These are phyloP conservation scores for Riparia riparia DNA, from an alignment of 2,113 vertebrate species.

Conservation along the genomic window DNA sequence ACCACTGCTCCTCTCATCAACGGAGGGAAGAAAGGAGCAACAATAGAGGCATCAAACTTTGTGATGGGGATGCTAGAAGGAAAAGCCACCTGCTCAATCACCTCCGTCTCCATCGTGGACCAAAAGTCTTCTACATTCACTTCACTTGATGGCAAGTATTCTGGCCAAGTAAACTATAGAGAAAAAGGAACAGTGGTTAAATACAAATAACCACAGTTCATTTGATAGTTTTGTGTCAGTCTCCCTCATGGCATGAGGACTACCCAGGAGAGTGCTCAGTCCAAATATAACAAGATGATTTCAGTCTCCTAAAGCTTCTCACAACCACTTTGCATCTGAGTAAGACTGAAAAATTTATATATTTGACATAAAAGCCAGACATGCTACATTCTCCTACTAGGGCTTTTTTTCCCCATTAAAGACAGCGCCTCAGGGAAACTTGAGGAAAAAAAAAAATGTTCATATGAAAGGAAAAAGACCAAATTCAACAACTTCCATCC, in stretches of 20 bases:
- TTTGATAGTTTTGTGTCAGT: neutral
- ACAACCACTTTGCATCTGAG: neutral
- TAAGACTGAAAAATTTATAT: neutral
- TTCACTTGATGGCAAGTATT: slow-evolving; percentile 86
- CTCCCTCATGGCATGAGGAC: neutral
- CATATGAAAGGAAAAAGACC: neutral
- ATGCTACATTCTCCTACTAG: neutral
- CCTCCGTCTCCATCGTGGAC: slow-evolving; percentile 96
- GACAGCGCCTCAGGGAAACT: neutral
- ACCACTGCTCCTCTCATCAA: slow-evolving; percentile 90
- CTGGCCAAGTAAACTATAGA: slow-evolving; percentile 95
- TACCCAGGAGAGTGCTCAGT: neutral
- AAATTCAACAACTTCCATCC: neutral
- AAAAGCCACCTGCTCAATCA: slow-evolving; percentile 93
- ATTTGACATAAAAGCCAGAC: neutral
- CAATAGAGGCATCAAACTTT: slow-evolving; percentile 94
- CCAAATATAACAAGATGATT: neutral
- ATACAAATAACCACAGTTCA: neutral
- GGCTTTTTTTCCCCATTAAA: neutral
- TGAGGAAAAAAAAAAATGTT: neutral
- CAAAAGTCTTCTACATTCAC: slow-evolving; percentile 97
- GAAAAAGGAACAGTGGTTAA: slow-evolving; percentile 4
- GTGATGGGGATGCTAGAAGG: slow-evolving; percentile 92
- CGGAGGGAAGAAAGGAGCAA: slow-evolving; percentile 94
- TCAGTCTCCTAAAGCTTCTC: neutral